Percentiles rank a stretch among this genome's conserved stretches.
Conservation (phyloP, 2,888 invertebrate species). For the Nasonovia ribisnigri region DNA sequence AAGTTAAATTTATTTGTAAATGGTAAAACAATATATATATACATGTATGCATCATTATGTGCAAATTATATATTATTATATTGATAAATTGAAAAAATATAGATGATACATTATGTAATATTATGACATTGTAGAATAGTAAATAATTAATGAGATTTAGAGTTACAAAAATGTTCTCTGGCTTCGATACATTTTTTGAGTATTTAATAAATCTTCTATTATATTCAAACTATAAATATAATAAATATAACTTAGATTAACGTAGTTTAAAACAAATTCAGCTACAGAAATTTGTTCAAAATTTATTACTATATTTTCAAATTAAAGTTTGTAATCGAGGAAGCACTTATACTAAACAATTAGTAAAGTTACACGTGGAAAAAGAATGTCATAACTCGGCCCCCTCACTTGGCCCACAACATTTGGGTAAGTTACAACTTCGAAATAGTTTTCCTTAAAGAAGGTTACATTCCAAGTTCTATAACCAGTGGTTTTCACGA, state of each 20-base stretch:
- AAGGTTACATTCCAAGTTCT: slow-evolving; percentile 56
- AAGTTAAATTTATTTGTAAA: neutral
- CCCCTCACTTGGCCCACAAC: neutral
- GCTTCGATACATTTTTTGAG: neutral
- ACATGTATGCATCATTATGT: neutral
- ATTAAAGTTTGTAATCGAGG: slow-evolving; percentile 45
- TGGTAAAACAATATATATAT: neutral
- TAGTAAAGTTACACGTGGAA: slow-evolving; percentile 55
- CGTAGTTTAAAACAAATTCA: neutral
- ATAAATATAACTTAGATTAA: neutral
- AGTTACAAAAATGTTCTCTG: neutral
- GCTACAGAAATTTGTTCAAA: neutral
- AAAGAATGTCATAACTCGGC: slow-evolving; percentile 54
- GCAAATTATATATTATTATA: neutral
- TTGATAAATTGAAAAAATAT: neutral
- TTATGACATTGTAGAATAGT: neutral
- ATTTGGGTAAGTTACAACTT: slow-evolving; percentile 55
- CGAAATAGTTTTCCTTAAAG: slow-evolving; percentile 59
- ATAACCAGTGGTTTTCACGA: slow-evolving; percentile 46
- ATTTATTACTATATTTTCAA: slow-evolving; percentile 43
- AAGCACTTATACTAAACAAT: slow-evolving; percentile 17
- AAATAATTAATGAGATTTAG: neutral
- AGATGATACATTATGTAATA: neutral
- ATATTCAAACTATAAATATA: neutral
- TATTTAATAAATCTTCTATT: neutral